These are phyloP conservation scores for Anoncus sp. DNA, from an alignment of 2,888 invertebrate species.

Conservation along the genomic window DNA sequence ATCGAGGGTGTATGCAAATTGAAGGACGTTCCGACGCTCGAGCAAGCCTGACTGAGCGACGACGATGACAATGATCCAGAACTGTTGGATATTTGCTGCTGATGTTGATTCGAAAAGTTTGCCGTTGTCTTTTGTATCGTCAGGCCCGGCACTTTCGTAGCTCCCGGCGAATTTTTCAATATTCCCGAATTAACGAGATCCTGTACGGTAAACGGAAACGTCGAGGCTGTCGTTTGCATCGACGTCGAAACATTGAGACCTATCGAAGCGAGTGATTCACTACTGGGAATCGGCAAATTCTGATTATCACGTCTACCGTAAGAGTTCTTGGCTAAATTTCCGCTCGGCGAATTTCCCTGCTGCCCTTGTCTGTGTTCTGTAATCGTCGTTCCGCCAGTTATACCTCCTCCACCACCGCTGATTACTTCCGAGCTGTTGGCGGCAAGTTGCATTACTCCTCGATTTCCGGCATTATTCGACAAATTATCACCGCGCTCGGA, in stretches of 20 bases:
- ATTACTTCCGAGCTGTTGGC: conserved; percentile 14
- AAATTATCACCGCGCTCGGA: conserved; percentile 21
- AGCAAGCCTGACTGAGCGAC: conserved; percentile 53
- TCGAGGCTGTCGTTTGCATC: conserved; percentile 58
- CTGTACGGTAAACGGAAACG: conserved; percentile 74
- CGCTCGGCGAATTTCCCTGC: conserved; percentile 27
- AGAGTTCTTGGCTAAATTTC: conserved; percentile 53
- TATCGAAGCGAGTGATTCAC: conserved; percentile 70
- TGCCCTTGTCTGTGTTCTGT: conserved; percentile 32
- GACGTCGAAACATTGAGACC: conserved; percentile 74
- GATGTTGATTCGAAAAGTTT: conserved; percentile 48
- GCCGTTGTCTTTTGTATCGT: conserved; percentile 61
- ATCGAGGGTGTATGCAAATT: conserved; percentile 74
- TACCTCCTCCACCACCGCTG: neutral
- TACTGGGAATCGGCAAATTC: conserved; percentile 58
- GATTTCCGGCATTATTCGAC: neutral
- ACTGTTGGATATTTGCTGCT: conserved; percentile 58
- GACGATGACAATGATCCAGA: conserved; percentile 55
- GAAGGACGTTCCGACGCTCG: conserved; percentile 67
- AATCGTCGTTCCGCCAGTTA: too few relatives aligned
- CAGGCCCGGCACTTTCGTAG: conserved; percentile 63
- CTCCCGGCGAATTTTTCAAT: conserved; percentile 66
- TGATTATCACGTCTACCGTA: conserved; percentile 54
- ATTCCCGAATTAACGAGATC: conserved; percentile 71
- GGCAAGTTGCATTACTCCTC: conserved; percentile 1